Percentiles rank a stretch among this genome's conserved stretches.
Conservation (phyloP, 2,797 vertebrate species). For the Gymnopithys bicolor region DNA sequence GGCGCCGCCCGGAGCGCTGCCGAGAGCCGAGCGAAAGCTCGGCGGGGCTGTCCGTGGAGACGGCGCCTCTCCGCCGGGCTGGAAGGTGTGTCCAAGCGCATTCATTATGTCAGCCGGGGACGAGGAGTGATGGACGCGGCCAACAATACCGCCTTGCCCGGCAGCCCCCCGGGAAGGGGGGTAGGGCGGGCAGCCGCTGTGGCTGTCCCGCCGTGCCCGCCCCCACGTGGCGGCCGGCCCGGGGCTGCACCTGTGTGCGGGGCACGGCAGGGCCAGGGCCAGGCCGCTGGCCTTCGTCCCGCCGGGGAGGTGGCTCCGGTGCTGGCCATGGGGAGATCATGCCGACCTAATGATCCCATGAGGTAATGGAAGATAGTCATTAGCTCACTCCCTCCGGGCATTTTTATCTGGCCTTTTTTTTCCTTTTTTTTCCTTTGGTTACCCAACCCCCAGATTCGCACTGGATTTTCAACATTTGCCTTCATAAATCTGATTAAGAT, state of each 20-base stretch:
- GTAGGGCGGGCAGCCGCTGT: constrained; percentile 18
- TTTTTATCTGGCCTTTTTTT: constrained; percentile 5
- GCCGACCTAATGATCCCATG: constrained; percentile 57
- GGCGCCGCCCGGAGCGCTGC: background rate
- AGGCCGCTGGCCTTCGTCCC: constrained; percentile 11
- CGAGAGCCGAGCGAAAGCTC: constrained; percentile 4
- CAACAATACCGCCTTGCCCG: constrained; percentile 85
- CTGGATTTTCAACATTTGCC: constrained; percentile 16
- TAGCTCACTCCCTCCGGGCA: constrained; percentile 57
- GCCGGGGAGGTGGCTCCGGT: background rate
- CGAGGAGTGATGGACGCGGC: constrained; percentile 80
- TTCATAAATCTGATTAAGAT: constrained; percentile 50
- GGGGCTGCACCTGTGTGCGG: constrained; percentile 14
- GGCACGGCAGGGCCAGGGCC: background rate
- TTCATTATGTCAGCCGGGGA: constrained; percentile 89
- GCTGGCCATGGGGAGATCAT: constrained; percentile 6
- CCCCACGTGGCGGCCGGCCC: background rate
- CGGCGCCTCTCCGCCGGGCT: constrained; percentile 59
- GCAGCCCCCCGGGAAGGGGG: background rate
- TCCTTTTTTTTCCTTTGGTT: background rate
- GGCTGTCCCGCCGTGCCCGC: background rate
- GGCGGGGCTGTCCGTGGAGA: background rate
- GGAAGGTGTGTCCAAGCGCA: constrained; percentile 91
- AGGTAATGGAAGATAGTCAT: constrained; percentile 59
- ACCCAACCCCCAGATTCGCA: background rate